These are phyloP conservation scores for Sialis fuliginosa DNA, from an alignment of 2,888 invertebrate species.

Conservation along the genomic window DNA sequence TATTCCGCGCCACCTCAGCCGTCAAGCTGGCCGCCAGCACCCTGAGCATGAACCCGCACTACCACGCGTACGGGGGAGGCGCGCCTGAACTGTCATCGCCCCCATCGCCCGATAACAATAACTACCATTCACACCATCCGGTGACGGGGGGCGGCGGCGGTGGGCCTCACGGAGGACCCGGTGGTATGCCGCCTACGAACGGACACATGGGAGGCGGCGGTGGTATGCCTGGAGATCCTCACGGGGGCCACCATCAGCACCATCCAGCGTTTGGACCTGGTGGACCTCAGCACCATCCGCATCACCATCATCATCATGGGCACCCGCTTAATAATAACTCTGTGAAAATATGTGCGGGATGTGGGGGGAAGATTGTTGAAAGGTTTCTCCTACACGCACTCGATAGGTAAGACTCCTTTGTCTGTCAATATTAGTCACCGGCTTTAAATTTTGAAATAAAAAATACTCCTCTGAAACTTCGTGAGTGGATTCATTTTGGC, in stretches of 20 bases:
- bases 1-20: constrained; percentile 29
- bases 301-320: constrained; percentile 14
- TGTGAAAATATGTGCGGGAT: constrained; percentile 75
- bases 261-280: constrained; percentile 12
- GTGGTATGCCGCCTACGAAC: constrained; percentile 12
- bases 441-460: too few relatives aligned
- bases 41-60: constrained; percentile 81
- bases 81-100: constrained; percentile 65
- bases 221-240: constrained; percentile 16
- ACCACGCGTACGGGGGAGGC: constrained; percentile 56
- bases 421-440: too few relatives aligned
- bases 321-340: constrained; percentile 33
- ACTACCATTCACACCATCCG: constrained; percentile 34
- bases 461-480: too few relatives aligned
- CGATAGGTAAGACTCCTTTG: constrained; percentile 35
- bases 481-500: too few relatives aligned
- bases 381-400: constrained; percentile 80
- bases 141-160: constrained; percentile 23
- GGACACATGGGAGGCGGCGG: constrained; percentile 13
- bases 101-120: constrained; percentile 54
- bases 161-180: constrained; percentile 15
- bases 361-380: constrained; percentile 82
- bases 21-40: constrained; percentile 76
- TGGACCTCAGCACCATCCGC: constrained; percentile 24
- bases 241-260: constrained; percentile 20